Base-by-base conservation (phyloP, 2,888 invertebrate species). In the Kuschelorhynchus macadamiae region DNA sequence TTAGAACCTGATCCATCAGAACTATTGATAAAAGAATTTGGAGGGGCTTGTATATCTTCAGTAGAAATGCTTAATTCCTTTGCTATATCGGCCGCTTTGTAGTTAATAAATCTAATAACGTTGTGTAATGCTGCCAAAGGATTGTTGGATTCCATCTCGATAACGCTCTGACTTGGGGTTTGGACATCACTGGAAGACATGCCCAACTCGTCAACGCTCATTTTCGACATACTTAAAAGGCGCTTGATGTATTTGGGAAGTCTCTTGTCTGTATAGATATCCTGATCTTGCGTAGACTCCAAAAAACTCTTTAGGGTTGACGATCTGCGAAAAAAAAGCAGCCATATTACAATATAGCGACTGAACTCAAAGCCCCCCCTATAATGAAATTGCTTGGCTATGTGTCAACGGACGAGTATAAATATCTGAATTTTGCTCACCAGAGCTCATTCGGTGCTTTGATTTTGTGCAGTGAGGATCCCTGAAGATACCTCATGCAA, bases 191-290 rank as follows among this genome's bases (percentile, higher is more conserved):
- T 85, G 0, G 79, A 77, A 0, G 84, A 82, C 0, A 86, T 83
- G 0, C 81, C 81, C 14, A 87, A 76, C 9, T 86, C 82, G 11
- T 86, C 84, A n/a, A 88, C 78, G 60, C 84, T 84, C 8, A 75
- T 77, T 25, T 84, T 83, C 0, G 86, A 85, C 87, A 88, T 86
- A n/a, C 80, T 80, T 16, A 88, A 75, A 36, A 88, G 77, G 70
- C 85, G 84, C 57, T 85, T 82, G 1, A 88, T 84, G 71, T 86
- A 86, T 7, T 81, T 81, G 2, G 82, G 76, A 0, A 72, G 61
- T 11, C 59, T 46, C 18, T 61, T 44, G 11, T 46, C 46, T 42
- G 14, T 14, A 25, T 25, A 5, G 4, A 7, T 3, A 7, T 25
- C 25, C 25, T 25, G 25, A 7, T 25, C 25, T 3, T 25, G 25